phyloP scores from a whole-genome alignment of 2,797 vertebrate species.

The Acestrorhynchus altus region DNA sequence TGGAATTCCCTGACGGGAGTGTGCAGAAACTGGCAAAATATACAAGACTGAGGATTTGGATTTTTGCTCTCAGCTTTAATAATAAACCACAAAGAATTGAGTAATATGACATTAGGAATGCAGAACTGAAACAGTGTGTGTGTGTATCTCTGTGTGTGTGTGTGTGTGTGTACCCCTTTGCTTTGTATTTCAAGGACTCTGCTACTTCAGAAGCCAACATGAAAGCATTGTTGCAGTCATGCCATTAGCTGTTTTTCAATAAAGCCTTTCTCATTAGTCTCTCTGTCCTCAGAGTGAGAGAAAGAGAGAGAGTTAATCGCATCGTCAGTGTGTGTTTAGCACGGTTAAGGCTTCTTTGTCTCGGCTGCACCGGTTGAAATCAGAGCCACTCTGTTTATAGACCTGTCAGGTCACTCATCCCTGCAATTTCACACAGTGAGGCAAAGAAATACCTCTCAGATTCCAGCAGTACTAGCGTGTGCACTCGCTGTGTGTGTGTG shows the following conservation, averaged over 20 bases:
- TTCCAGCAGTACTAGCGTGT: not conserved
- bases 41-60: not conserved
- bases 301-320: not conserved
- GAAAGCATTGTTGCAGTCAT: not conserved
- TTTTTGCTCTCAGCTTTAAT: not conserved
- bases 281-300: not conserved
- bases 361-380: conserved; percentile 3
- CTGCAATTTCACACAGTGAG: not conserved
- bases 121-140: not conserved
- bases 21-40: not conserved
- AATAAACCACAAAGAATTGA: not conserved
- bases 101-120: not conserved
- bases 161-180: not conserved
- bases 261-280: not conserved
- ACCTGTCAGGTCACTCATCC: not conserved
- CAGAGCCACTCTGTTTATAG: conserved; percentile 20
- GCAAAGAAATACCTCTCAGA: not conserved
- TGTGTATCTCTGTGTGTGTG: not conserved
- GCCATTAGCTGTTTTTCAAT: conserved; percentile 11
- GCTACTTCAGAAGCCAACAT: not conserved
- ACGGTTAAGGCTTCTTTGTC: not conserved
- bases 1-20: no score
- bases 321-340: not conserved
- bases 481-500: not conserved
- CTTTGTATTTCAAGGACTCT: conserved; percentile 4